A percentile compares a stretch with the other conserved stretches of the same genome.
Conservation (phyloP, 2,797 vertebrate species). For the Esox masquinongy region DNA sequence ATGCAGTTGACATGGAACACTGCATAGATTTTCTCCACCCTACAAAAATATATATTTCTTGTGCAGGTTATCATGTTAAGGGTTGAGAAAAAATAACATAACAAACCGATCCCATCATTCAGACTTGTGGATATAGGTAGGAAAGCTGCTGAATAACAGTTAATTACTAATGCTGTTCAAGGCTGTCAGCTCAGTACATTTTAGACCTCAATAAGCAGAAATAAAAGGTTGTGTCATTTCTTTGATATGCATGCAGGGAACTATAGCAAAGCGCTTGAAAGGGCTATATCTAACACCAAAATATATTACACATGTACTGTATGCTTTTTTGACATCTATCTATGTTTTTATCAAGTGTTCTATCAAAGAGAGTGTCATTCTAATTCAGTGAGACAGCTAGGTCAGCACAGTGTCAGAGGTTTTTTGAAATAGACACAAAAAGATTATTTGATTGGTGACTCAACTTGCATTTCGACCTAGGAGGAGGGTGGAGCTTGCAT, state of each 20-base stretch:
- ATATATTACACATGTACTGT: constrained; percentile 31
- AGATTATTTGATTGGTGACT: too few species aligned
- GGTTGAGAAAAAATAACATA: constrained; percentile 31
- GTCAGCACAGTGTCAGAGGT: too few species aligned
- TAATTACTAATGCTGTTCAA: constrained; percentile 50
- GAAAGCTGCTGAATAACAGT: constrained; percentile 43
- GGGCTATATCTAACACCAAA: constrained; percentile 32
- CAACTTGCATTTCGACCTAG: too few species aligned
- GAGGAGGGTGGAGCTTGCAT: too few species aligned
- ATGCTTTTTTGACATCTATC: constrained; percentile 38
- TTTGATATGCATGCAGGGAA: constrained; percentile 40
- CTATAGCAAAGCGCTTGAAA: constrained; percentile 10
- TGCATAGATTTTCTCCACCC: not conserved
- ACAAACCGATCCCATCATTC: constrained; percentile 37
- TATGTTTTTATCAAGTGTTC: constrained; percentile 18
- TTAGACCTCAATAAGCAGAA: constrained; percentile 42
- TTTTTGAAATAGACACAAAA: too few species aligned
- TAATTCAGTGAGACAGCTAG: constrained; percentile 2
- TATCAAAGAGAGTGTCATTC: constrained; percentile 35
- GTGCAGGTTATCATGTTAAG: not conserved
- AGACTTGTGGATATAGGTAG: constrained; percentile 43
- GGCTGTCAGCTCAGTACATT: constrained; percentile 44
- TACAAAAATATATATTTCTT: not conserved
- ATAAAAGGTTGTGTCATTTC: constrained; percentile 43
- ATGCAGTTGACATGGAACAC: not conserved